Evolutionary conservation across 2,113 vertebrate genomes (phyloP).

Genomic region (Redunca redunca): DNA sequence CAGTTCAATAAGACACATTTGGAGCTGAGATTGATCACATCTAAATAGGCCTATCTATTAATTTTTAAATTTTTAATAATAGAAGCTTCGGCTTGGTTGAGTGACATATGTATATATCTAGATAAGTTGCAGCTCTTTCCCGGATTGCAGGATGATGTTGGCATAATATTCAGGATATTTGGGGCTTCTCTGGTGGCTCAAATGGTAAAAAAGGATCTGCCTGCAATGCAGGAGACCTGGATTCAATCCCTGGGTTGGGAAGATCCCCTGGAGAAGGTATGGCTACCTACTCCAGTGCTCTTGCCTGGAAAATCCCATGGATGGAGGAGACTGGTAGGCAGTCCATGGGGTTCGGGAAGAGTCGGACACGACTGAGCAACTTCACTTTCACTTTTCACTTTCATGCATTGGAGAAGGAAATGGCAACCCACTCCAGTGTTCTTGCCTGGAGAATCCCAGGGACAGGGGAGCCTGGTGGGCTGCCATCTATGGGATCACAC

Average conservation of each 20-base stretch:
- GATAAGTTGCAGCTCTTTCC: too few relatives aligned
- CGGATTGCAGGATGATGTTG: neutral
- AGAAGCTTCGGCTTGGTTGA: neutral
- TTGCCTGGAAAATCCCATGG: neutral
- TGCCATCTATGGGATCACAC: fast-evolving
- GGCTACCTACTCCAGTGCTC: neutral
- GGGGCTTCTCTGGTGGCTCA: neutral
- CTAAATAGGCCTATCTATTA: neutral
- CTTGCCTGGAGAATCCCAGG: neutral
- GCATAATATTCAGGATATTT: neutral
- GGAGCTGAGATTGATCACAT: neutral
- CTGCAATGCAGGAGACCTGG: too few relatives aligned
- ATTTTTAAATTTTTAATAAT: neutral
- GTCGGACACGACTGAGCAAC: fast-evolving
- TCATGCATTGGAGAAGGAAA: neutral
- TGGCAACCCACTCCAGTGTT: neutral
- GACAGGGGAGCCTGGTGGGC: neutral
- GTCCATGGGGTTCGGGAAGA: neutral
- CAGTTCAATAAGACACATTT: too few relatives aligned
- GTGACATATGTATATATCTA: neutral
- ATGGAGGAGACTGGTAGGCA: neutral
- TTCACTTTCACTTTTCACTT: neutral
- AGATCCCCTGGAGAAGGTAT: neutral
- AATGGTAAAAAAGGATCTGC: too few relatives aligned
- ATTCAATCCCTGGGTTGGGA: too few relatives aligned